Conservation (phyloP, 1,140 invertebrate species). For the Microplitis mediator region DNA sequence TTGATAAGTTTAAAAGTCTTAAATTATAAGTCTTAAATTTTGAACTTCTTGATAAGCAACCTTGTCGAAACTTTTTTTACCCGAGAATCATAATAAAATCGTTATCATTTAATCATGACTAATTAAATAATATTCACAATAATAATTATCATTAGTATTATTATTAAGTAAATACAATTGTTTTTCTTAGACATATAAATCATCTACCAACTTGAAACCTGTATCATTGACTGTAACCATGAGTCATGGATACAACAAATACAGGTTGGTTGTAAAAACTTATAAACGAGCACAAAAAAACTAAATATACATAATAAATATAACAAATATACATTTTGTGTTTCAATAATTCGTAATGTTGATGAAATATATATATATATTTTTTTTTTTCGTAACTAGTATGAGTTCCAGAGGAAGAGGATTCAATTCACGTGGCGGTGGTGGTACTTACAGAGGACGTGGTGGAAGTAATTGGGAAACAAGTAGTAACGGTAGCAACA, state of each 20-base stretch:
- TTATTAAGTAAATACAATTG: neutral
- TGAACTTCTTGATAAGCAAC: too few relatives aligned
- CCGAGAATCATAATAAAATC: too few relatives aligned
- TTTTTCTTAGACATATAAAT: conserved; percentile 10
- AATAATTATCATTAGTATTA: neutral
- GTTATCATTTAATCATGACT: too few relatives aligned
- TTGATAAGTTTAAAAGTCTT: too few relatives aligned
- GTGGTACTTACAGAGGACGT: conserved; percentile 42
- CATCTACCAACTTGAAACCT: conserved; percentile 3
- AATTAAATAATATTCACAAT: neutral
- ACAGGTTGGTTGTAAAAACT: conserved; percentile 38
- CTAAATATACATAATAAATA: neutral
- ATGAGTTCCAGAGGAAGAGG: conserved; percentile 58
- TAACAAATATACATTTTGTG: too few relatives aligned
- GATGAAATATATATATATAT: neutral
- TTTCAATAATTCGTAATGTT: too few relatives aligned
- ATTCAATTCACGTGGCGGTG: conserved; percentile 52
- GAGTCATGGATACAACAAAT: conserved; percentile 55
- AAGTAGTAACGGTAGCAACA: conserved; percentile 42
- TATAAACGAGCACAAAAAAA: neutral
- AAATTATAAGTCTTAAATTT: too few relatives aligned
- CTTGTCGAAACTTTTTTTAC: too few relatives aligned
- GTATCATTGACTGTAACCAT: conserved; percentile 45
- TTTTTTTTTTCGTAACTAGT: conserved; percentile 37
- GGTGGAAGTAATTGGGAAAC: conserved; percentile 43